Percentiles rank a stretch among this genome's conserved stretches.
Evolutionary conservation across 2,888 invertebrate genomes (phyloP).

Genomic region (Cerceris ruficornis): DNA sequence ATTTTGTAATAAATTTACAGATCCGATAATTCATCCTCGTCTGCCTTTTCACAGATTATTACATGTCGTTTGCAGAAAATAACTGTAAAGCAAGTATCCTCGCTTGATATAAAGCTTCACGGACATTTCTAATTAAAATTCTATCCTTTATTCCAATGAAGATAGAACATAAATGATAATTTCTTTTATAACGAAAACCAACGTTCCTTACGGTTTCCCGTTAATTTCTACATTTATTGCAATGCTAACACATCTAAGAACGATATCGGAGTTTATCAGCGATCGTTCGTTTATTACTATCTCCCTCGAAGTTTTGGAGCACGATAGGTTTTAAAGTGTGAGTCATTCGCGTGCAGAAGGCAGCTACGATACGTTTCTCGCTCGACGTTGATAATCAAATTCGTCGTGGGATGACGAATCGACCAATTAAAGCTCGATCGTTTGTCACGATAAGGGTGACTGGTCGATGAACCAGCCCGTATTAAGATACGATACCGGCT

Average conservation of each 20-base stretch:
- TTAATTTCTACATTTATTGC: conserved; percentile 3
- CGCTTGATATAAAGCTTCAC: too few species aligned
- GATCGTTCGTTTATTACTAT: conserved; percentile 45
- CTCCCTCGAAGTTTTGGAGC: conserved; percentile 54
- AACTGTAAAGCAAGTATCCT: too few species aligned
- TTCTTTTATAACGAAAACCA: neutral
- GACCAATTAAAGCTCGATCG: conserved; percentile 81
- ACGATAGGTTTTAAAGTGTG: conserved; percentile 76
- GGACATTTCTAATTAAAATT: too few species aligned
- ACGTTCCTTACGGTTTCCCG: neutral
- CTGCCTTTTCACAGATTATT: neutral
- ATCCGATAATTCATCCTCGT: neutral
- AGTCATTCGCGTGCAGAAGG: conserved; percentile 78
- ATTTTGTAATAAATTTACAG: neutral
- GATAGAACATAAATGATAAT: neutral
- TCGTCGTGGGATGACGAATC: conserved; percentile 81
- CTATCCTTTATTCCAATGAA: neutral
- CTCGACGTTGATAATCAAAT: conserved; percentile 80
- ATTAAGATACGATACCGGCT: conserved; percentile 62
- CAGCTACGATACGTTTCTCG: conserved; percentile 75
- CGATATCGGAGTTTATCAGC: conserved; percentile 16
- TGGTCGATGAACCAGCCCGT: conserved; percentile 71
- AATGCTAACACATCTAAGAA: neutral
- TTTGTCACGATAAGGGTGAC: conserved; percentile 76
- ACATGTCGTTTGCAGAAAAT: neutral